These are phyloP conservation scores for Oikopleura dioica DNA, from an alignment of 23 tunicate species.

Conservation along the genomic window DNA sequence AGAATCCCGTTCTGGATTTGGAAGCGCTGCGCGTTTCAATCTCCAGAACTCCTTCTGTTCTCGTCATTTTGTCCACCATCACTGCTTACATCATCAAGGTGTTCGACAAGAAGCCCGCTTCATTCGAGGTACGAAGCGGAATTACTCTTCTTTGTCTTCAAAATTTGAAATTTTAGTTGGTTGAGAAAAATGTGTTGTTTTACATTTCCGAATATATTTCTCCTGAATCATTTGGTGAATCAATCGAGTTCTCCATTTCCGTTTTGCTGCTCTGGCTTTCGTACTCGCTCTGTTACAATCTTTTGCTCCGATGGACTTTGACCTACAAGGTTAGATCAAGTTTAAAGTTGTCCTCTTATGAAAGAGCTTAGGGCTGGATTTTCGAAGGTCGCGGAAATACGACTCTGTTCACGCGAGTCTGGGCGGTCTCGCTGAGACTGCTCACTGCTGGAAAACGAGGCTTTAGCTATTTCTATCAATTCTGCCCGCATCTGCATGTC, in stretches of 20 bases:
- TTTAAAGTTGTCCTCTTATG: neutral
- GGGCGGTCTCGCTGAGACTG: neutral
- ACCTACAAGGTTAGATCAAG: neutral
- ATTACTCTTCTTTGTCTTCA: neutral
- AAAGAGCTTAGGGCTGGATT: too few species aligned
- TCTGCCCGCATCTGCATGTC: neutral
- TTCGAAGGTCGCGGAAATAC: neutral
- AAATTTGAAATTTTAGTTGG: neutral
- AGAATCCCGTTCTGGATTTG: neutral
- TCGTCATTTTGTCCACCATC: neutral
- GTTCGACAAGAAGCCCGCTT: constrained; percentile 5
- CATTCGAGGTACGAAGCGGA: neutral
- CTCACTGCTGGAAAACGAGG: neutral
- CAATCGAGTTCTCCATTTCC: neutral
- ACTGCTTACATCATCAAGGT: constrained; percentile 5
- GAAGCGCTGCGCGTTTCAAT: constrained; percentile 1
- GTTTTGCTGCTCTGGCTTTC: neutral
- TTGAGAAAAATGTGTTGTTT: neutral
- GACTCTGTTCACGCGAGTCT: neutral
- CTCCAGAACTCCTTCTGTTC: neutral
- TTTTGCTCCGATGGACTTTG: neutral
- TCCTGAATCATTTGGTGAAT: neutral
- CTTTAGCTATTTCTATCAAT: neutral
- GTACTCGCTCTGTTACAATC: neutral
- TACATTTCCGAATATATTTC: neutral